These are phyloP conservation scores for Aphaenogaster ashmeadi DNA, from an alignment of 1,140 invertebrate species.

Conservation along the genomic window DNA sequence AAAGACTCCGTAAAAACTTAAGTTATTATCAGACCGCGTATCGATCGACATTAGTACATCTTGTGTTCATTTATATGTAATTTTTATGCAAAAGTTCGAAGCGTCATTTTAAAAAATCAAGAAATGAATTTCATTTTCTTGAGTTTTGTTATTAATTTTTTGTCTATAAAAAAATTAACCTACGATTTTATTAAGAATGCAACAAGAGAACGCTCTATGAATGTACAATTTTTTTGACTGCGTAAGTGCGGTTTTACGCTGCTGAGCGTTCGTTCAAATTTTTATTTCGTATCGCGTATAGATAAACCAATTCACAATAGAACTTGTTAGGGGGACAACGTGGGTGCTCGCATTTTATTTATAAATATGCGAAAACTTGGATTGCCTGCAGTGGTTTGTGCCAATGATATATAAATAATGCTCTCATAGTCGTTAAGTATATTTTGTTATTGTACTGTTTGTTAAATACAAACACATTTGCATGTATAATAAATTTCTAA, in stretches of 20 bases:
- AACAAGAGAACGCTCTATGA: neutral
- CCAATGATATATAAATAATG: conserved; percentile 60
- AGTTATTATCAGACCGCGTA: conserved; percentile 73
- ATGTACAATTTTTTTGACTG: conserved; percentile 19
- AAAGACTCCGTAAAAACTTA: conserved; percentile 71
- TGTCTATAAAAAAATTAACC: neutral
- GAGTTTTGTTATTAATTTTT: neutral
- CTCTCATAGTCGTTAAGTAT: conserved; percentile 62
- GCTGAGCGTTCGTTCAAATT: conserved; percentile 25
- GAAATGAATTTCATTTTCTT: neutral
- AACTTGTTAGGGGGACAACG: neutral
- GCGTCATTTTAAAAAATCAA: neutral
- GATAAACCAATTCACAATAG: conserved; percentile 10
- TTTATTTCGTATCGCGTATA: neutral
- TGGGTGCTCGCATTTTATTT: conserved; percentile 41
- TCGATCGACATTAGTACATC: conserved; percentile 18
- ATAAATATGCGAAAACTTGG: conserved; percentile 49
- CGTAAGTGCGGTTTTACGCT: conserved; percentile 2
- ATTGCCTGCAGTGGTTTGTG: conserved; percentile 49
- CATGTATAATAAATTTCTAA: conserved; percentile 75
- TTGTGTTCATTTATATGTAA: conserved; percentile 9
- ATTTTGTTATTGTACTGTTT: conserved; percentile 71
- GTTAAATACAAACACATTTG: conserved; percentile 68
- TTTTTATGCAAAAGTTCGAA: conserved; percentile 33
- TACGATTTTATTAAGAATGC: neutral